Conservation (phyloP, 2,888 invertebrate species). For the Drosophila conformis region DNA sequence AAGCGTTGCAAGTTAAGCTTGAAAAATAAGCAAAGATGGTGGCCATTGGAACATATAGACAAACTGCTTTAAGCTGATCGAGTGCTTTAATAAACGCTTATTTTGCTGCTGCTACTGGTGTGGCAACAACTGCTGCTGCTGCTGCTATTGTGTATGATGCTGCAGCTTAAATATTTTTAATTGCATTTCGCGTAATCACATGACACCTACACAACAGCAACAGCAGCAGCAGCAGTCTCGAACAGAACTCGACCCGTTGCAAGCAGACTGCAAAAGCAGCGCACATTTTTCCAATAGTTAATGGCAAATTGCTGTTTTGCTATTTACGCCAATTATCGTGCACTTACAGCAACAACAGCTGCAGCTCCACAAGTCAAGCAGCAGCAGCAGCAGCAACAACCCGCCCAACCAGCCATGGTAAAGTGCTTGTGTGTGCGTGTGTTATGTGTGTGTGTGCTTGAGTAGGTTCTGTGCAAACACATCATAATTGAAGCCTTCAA, state of each 20-base stretch:
- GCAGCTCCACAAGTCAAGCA: constrained; percentile 42
- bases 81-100: constrained; percentile 60
- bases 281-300: constrained; percentile 79
- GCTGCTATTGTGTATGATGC: constrained; percentile 39
- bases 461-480: constrained; percentile 55
- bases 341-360: constrained; percentile 61
- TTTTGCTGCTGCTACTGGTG: constrained; percentile 29
- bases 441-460: constrained; percentile 11
- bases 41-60: constrained; percentile 15
- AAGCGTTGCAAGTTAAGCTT: constrained; percentile 47
- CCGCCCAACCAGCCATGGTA: constrained; percentile 43
- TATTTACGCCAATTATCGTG: constrained; percentile 79
- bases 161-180: constrained; percentile 78
- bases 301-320: constrained; percentile 81
- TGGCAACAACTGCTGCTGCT: constrained; percentile 23
- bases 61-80: constrained; percentile 43
- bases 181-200: constrained; percentile 78
- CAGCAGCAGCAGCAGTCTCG: constrained; percentile 28
- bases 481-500: constrained; percentile 81
- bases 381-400: constrained; percentile 25
- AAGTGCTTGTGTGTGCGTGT: constrained; percentile 51
- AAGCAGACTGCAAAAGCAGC: constrained; percentile 49
- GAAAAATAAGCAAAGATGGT: constrained; percentile 55
- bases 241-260: constrained; percentile 29
- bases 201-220: constrained; percentile 62